Percentiles rank a stretch among this genome's conserved stretches.
Conservation (phyloP, 92 coral and sea anemone species). For the Actinernus sp. region DNA sequence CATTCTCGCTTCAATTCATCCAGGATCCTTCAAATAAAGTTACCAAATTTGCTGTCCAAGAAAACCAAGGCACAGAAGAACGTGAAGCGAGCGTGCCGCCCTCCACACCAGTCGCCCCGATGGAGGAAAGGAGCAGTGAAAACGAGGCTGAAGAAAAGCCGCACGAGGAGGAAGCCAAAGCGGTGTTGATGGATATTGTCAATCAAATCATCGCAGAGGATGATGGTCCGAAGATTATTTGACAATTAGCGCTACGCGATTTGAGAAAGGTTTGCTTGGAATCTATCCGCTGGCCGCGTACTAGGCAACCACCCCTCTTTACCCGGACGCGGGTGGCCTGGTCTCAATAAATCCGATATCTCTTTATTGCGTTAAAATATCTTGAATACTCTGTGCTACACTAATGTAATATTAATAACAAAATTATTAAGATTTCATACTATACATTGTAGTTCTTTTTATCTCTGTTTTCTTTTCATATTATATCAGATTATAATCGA, state of each 20-base stretch:
- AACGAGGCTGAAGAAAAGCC: not conserved
- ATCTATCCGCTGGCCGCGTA: slow-evolving; percentile 73
- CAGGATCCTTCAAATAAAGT: too few relatives aligned
- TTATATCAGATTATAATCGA: too few relatives aligned
- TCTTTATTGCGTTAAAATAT: too few relatives aligned
- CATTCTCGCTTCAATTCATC: too few relatives aligned
- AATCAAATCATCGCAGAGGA: slow-evolving; percentile 59
- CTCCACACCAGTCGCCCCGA: slow-evolving; percentile 28
- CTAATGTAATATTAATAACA: too few relatives aligned
- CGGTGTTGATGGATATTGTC: slow-evolving; percentile 51
- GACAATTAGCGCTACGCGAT: slow-evolving; percentile 91
- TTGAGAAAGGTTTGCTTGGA: slow-evolving; percentile 72
- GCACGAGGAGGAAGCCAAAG: slow-evolving; percentile 17
- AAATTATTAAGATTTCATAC: too few relatives aligned
- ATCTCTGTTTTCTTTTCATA: too few relatives aligned
- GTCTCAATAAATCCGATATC: too few relatives aligned
- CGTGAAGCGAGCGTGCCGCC: slow-evolving; percentile 31
- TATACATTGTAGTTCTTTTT: too few relatives aligned
- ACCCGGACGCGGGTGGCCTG: too few relatives aligned
- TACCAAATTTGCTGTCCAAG: too few relatives aligned
- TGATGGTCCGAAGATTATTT: slow-evolving; percentile 49
- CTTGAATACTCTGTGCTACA: too few relatives aligned
- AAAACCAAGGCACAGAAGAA: slow-evolving; percentile 9
- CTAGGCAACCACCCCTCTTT: slow-evolving; percentile 59
- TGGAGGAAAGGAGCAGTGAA: not conserved